Percentiles rank a stretch among this genome's conserved stretches.
These are phyloP conservation scores for Melipona quadrifasciata DNA, from an alignment of 1,140 invertebrate genomes.

Conservation along the genomic window DNA sequence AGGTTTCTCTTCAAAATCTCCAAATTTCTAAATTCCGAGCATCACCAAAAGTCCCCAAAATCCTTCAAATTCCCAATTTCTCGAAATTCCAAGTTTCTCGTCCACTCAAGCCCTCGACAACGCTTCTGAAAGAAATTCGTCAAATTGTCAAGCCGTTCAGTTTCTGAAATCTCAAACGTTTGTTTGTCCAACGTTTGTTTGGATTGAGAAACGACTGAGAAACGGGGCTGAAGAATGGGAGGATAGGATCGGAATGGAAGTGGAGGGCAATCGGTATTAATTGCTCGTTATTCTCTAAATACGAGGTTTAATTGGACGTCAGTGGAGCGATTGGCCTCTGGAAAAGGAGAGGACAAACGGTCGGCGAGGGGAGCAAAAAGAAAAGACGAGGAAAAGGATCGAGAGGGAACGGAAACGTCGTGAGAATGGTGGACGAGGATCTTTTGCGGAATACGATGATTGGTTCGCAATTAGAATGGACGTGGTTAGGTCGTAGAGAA, in stretches of 20 bases:
- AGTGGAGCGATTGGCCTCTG: background rate
- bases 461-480: constrained; percentile 31
- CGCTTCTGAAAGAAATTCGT: too few species aligned
- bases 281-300: constrained; percentile 14
- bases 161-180: too few species aligned
- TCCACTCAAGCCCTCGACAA: too few species aligned
- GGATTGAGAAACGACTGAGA: background rate
- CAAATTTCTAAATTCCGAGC: too few species aligned
- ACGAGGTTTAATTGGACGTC: constrained; percentile 23
- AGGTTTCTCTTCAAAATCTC: too few species aligned
- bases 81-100: too few species aligned
- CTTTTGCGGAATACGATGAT: constrained; percentile 31
- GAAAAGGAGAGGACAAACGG: constrained; percentile 9
- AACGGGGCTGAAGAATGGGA: background rate
- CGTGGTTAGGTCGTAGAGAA: background rate
- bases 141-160: too few species aligned
- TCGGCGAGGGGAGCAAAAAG: background rate
- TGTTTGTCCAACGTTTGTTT: background rate
- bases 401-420: background rate
- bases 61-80: too few species aligned
- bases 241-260: background rate
- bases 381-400: background rate
- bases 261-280: background rate
- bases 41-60: too few species aligned
- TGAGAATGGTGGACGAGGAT: background rate